These are phyloP conservation scores for Anomalospiza imberbis DNA, from an alignment of 2,797 vertebrate species.

Conservation along the genomic window DNA sequence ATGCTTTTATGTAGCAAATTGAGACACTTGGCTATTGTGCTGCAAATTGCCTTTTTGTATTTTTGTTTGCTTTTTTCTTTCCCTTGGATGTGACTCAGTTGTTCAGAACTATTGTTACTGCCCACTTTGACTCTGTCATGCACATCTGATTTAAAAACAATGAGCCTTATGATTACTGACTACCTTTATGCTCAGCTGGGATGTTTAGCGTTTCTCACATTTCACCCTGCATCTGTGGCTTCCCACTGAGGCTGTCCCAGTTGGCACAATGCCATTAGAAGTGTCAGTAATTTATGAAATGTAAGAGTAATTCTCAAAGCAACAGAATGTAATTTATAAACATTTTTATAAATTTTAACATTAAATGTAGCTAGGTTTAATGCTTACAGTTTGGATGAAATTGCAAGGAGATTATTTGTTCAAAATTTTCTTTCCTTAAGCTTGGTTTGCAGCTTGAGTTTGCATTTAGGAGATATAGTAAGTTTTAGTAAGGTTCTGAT, in stretches of 20 bases:
- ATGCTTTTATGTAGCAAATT: not conserved
- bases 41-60: not conserved
- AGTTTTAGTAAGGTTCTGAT: not conserved
- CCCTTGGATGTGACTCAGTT: not conserved
- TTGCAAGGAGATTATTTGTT: not conserved
- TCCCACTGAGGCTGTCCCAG: not conserved
- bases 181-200: not conserved
- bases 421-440: not conserved
- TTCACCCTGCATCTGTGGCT: not conserved
- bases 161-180: not conserved
- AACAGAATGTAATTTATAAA: not conserved
- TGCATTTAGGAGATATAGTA: not conserved
- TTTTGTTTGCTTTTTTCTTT: not conserved
- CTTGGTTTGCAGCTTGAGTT: not conserved
- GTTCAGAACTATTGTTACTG: not conserved
- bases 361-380: not conserved
- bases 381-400: not conserved
- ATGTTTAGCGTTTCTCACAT: not conserved
- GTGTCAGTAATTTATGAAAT: not conserved
- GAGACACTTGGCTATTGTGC: not conserved
- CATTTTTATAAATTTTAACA: not conserved
- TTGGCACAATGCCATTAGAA: not conserved
- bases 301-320: not conserved
- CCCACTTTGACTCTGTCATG: not conserved
- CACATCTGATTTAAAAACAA: not conserved